A percentile compares a stretch with the other conserved stretches of the same genome.
Conservation (phyloP, 2,113 vertebrate genomes). For the Stomatorhinus ivindoensis region DNA sequence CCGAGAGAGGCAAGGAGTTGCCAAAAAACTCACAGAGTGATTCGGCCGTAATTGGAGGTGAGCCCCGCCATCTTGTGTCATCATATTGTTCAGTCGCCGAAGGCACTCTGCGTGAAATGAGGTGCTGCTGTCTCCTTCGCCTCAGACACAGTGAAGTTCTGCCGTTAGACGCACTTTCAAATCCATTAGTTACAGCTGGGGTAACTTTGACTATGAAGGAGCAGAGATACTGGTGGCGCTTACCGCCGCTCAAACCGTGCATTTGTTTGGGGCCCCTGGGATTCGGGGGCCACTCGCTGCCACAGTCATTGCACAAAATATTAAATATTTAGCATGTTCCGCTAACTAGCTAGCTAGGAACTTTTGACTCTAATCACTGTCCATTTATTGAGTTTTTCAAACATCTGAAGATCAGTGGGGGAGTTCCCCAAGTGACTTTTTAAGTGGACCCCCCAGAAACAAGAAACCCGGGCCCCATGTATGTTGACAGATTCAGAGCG, state of each 20-base stretch:
- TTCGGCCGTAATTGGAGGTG: conserved; percentile 55
- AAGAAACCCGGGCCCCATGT: not conserved
- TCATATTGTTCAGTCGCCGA: not conserved
- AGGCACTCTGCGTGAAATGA: conserved; percentile 21
- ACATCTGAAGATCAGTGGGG: not conserved
- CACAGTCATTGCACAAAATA: not conserved
- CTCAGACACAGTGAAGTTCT: not conserved
- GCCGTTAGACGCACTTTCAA: conserved; percentile 3
- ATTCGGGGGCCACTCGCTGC: not conserved
- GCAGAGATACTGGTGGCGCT: not conserved
- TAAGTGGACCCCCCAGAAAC: not conserved
- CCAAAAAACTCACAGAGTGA: conserved; percentile 68
- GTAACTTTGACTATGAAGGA: not conserved
- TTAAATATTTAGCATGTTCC: not conserved
- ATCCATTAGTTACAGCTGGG: conserved; percentile 2
- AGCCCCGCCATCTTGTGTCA: not conserved
- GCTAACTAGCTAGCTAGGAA: not conserved
- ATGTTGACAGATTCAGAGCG: not conserved
- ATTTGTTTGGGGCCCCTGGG: not conserved
- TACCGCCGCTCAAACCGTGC: not conserved
- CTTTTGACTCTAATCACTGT: not conserved
- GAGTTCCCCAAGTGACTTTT: no score
- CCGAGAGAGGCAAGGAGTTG: conserved; percentile 66
- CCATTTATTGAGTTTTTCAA: not conserved
- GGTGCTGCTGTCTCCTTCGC: not conserved